Evolutionary conservation across 2,888 invertebrate genomes (phyloP), one percentile per base, ranked within the genome.

Genomic region (Platypus cylindrus): DNA sequence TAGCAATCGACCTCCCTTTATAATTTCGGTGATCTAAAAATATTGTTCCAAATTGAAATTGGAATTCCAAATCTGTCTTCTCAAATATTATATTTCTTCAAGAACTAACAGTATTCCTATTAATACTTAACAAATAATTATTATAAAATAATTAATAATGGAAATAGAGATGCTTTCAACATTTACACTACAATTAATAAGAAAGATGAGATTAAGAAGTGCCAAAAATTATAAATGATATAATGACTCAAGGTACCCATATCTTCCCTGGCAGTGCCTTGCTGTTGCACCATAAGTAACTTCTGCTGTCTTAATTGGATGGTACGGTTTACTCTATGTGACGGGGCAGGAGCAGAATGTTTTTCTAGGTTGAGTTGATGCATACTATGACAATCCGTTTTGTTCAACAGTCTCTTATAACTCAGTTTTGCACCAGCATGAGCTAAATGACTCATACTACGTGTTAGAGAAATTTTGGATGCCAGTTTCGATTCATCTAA

Each of bases 381-480:
- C 62, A 62, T 58, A 50, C 60, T 58, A 51, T 60, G 55, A 48
- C 62, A 62, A 48, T 62, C 61, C 35, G 59, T 48, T 44, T 60
- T 61, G 45, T 54, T 58, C 40, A 62, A 53, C 48, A 52, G 56
- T 48, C 52, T 57, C 41, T 60, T 59, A 46, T 58, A 58, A 47
- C 55, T 52, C 42, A 56, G 58, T 48, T 57, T 54, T 40, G 62
- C 53, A 41, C 61, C 58, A 45, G 64, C 65, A 52, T 63, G 62
- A 50, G 68, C 70, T 59, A 78, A 65, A 61, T 78, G 77, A 61
- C 75, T 74, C 77, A 78, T 77, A 67, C 77, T 77, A 62, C 75
- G 74, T 55, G 75, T 75, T 66, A 75, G 72, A 41, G 62, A 56
- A 48, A 54, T 51, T 41, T 55, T 50, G 40, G 54, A 45, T 34